Evolutionary conservation across 2,113 vertebrate species (phyloP).

Genomic region (Bos javanicus): DNA sequence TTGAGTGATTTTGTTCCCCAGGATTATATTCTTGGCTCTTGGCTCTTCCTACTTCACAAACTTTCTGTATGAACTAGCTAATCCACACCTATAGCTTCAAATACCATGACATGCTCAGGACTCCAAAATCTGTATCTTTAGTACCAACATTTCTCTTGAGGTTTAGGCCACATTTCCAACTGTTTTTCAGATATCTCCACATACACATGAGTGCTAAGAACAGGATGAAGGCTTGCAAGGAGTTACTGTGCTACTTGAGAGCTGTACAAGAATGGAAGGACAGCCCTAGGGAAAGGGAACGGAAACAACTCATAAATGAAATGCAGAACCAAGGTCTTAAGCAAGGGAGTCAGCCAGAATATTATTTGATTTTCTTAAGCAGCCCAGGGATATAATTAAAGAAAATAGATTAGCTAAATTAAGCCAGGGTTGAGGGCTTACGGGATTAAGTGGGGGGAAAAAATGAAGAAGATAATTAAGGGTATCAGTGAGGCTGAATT

Average conservation of each 20-base stretch:
- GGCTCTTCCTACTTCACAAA: neutral
- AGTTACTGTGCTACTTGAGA: neutral
- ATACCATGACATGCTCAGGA: neutral
- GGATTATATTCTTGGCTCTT: neutral
- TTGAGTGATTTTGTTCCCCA: neutral
- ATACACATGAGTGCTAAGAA: neutral
- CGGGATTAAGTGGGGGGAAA: neutral
- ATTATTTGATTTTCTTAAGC: slow-evolving; percentile 41
- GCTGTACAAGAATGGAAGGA: neutral
- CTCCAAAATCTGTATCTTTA: slow-evolving; percentile 22
- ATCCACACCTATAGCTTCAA: neutral
- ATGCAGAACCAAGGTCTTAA: slow-evolving; percentile 7
- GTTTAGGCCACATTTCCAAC: slow-evolving; percentile 9
- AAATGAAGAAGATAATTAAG: neutral
- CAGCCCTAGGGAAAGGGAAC: neutral
- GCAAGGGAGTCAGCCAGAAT: slow-evolving; percentile 20
- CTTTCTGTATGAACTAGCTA: neutral
- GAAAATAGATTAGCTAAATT: slow-evolving; percentile 14
- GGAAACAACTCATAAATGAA: slow-evolving; percentile 37
- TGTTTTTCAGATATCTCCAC: slow-evolving; percentile 2
- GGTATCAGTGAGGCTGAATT: neutral
- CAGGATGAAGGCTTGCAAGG: neutral
- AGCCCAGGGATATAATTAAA: slow-evolving; percentile 42
- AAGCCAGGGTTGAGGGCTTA: neutral
- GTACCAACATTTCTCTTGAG: slow-evolving; percentile 7